Percentiles rank a stretch among this genome's conserved stretches.
phyloP scores from a whole-genome alignment of 2,113 vertebrate species.

The Aegithalos caudatus region DNA sequence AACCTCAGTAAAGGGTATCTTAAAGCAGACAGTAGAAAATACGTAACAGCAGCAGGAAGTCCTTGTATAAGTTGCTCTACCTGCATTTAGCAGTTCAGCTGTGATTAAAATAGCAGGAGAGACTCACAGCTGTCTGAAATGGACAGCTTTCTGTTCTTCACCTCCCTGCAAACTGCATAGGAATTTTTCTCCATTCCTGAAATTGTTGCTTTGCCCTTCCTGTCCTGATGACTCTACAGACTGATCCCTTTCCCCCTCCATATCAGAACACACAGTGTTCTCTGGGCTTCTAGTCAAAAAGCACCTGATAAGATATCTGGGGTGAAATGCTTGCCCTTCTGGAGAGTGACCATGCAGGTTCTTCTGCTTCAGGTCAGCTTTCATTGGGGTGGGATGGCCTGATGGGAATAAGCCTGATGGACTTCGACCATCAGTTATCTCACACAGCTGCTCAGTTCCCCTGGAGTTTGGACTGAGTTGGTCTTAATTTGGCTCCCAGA shows the following conservation, averaged over 20 bases:
- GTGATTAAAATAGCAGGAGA: neutral
- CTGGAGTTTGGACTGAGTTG: slow-evolving; percentile 20
- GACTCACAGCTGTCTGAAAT: neutral
- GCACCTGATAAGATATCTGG: neutral
- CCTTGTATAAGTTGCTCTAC: neutral
- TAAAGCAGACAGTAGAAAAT: neutral
- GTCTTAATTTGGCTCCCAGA: neutral
- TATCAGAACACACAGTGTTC: neutral
- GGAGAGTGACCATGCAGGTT: neutral
- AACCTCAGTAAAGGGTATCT: neutral
- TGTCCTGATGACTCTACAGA: neutral
- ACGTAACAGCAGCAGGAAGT: neutral
- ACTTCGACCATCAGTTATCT: slow-evolving; percentile 1
- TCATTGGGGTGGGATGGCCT: neutral
- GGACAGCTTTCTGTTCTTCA: neutral
- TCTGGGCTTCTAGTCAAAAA: neutral
- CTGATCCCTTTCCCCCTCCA: neutral
- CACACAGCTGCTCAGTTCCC: neutral
- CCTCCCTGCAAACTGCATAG: neutral
- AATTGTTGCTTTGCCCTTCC: neutral
- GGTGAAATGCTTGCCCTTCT: neutral
- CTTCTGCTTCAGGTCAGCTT: neutral
- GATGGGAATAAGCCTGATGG: neutral
- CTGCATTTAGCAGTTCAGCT: neutral
- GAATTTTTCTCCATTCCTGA: neutral